Evolutionary conservation across 2,888 invertebrate species (phyloP), one percentile per base, ranked within the genome.

Genomic region (Cyaniris semiargus): DNA sequence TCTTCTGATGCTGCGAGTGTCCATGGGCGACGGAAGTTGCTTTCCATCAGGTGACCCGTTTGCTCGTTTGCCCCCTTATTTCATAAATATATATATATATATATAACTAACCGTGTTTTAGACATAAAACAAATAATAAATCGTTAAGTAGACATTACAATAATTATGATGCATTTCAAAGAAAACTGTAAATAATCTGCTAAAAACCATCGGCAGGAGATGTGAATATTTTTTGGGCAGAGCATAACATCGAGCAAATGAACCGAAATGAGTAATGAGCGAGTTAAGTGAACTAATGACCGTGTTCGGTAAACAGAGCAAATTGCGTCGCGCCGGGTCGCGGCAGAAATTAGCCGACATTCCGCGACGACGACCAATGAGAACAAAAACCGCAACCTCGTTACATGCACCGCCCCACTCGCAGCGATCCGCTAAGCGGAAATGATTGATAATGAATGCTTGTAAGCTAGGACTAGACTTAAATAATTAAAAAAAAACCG

Each of bases 301-400:
- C 66, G 66, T 66, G 66, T 66, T 66, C 66, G 66, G 66, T 66
- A 66, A 66, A 66, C 66, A 66, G 66, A 66, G 66, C 66, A 66
- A 66, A 66, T 66, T 31, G 31, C 66, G 66, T 31, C 27, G 66
- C 27, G 66, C 77, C 80, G 79, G 80, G 70, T 77, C 76, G 78
- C 78, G 80, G 80, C 81, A 81, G 80, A 82, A 89, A 90, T 90
- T 89, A 90, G 88, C 88, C 81, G 80, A 84, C 87, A 87, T 90
- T 89, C 86, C 87, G 77, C 83, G 85, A 84, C 84, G 85, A 85
- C 27, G 27, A 85, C 66, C 66, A 66, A 66, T 2, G 66, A 18
- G 27, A 66, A 66, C 66, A 66, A 66, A 84, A 87, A 89, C 87
- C 87, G 88, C 85, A 83, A 85, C 86, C 84, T 88, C 86, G 86